Percentiles rank a stretch among this genome's conserved stretches.
Evolutionary conservation across 2,888 invertebrate species (phyloP).

Genomic region (Cataglyphis albicans): DNA sequence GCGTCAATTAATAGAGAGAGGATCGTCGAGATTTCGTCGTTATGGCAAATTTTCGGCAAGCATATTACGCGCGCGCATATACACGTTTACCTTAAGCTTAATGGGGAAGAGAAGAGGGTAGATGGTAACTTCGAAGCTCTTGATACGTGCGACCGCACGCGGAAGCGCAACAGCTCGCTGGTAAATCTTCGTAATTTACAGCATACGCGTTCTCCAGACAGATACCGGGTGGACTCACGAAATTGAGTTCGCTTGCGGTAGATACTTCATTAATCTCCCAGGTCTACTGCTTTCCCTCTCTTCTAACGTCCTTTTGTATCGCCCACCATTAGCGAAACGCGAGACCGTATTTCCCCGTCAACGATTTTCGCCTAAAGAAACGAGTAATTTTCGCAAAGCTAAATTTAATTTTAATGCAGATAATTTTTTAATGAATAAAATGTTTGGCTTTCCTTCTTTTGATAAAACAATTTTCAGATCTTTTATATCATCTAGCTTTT

Average conservation of each 20-base stretch:
- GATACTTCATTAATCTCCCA: slow-evolving; percentile 40
- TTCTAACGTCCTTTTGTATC: slow-evolving; percentile 17
- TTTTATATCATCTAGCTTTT: background rate
- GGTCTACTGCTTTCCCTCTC: background rate
- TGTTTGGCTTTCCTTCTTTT: background rate
- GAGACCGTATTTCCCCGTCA: slow-evolving; percentile 2
- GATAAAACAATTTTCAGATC: background rate
- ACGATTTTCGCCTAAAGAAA: background rate
- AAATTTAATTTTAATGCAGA: background rate
- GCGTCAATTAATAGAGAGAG: slow-evolving; percentile 29
- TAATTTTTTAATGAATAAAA: background rate
- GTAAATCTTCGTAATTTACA: slow-evolving; percentile 66
- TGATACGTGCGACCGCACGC: slow-evolving; percentile 32
- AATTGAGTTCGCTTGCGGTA: slow-evolving; percentile 40
- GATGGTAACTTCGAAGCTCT: slow-evolving; percentile 22
- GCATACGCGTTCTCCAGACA: slow-evolving; percentile 38
- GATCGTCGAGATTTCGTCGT: slow-evolving; percentile 11
- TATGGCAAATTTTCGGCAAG: slow-evolving; percentile 1
- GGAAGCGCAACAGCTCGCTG: slow-evolving; percentile 71
- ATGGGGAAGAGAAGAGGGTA: background rate
- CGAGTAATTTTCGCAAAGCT: background rate
- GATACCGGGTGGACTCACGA: slow-evolving; percentile 46
- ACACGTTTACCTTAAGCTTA: slow-evolving; percentile 27
- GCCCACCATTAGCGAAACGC: background rate
- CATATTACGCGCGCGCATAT: slow-evolving; percentile 1